Percentiles rank a stretch among this genome's conserved stretches.
phyloP scores from a whole-genome alignment of 2,797 vertebrate genomes.

The Pantherophis alleghaniensis region DNA sequence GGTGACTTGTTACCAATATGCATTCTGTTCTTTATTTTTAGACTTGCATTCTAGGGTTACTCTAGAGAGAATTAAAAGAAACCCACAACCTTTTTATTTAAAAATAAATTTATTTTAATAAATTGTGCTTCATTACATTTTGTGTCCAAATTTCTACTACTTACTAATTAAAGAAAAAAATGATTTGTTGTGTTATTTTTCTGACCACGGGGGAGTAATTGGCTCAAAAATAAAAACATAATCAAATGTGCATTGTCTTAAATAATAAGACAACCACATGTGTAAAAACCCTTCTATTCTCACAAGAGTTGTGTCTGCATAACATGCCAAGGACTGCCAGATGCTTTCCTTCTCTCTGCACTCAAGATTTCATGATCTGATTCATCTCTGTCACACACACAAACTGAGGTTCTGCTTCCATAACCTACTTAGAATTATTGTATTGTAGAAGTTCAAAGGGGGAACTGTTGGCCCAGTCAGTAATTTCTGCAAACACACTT shows the following conservation, averaged over 20 bases:
- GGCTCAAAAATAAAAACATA: not conserved
- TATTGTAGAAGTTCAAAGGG: not conserved
- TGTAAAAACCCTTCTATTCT: not conserved
- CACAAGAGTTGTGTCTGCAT: constrained; percentile 16
- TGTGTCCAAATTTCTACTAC: constrained; percentile 12
- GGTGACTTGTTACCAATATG: not conserved
- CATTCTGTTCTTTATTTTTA: not conserved
- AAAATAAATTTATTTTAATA: constrained; percentile 37
- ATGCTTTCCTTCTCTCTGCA: not conserved
- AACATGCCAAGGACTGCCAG: not conserved
- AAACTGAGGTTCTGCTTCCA: not conserved
- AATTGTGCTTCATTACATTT: not conserved
- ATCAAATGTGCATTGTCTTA: constrained; percentile 15
- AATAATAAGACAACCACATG: constrained; percentile 25
- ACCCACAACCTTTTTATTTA: constrained; percentile 1
- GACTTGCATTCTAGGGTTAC: not conserved
- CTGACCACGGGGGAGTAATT: constrained; percentile 17
- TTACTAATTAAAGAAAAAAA: constrained; percentile 24
- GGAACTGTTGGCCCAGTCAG: not conserved
- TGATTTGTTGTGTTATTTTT: constrained; percentile 24
- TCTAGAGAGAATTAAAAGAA: constrained; percentile 3
- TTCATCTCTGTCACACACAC: not conserved
- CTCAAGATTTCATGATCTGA: not conserved
- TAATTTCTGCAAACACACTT: not conserved
- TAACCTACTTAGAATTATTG: not conserved